A percentile compares a stretch with the other conserved stretches of the same genome.
Conservation (phyloP, 2,888 invertebrate species). For the Chesias legatella region DNA sequence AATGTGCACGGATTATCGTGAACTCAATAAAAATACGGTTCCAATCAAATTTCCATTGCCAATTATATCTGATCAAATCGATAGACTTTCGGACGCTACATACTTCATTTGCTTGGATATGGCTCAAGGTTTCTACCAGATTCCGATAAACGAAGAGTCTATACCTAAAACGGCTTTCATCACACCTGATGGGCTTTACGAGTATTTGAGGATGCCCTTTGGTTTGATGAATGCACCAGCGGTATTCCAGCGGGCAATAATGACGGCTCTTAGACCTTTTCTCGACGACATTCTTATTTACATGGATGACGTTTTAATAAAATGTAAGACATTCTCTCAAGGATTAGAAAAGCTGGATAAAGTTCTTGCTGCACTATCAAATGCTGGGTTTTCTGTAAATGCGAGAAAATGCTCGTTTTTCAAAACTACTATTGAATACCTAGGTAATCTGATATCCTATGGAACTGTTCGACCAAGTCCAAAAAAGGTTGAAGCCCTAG, state of each 20-base stretch:
- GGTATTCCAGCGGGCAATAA: slow-evolving; percentile 24
- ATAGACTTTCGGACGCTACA: not conserved
- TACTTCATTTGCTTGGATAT: slow-evolving; percentile 4
- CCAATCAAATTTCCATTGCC: slow-evolving; percentile 2
- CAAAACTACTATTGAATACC: slow-evolving; percentile 1
- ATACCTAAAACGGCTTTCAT: slow-evolving; percentile 6
- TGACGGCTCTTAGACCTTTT: not conserved
- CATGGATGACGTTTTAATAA: slow-evolving; percentile 5
- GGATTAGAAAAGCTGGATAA: not conserved
- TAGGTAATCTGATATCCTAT: not conserved
- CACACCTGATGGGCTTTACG: slow-evolving; percentile 6
- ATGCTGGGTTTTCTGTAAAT: slow-evolving; percentile 5
- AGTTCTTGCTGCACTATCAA: not conserved
- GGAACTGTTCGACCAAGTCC: slow-evolving; percentile 1
- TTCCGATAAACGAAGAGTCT: not conserved
- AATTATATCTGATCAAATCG: slow-evolving; percentile 6
- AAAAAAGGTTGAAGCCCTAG: not conserved
- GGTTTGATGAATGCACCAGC: slow-evolving; percentile 24
- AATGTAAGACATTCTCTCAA: not conserved
- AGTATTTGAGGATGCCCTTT: slow-evolving; percentile 27
- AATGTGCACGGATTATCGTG: slow-evolving; percentile 2
- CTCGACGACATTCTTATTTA: not conserved
- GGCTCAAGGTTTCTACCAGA: slow-evolving; percentile 8
- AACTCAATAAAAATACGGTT: not conserved
- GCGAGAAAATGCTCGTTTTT: slow-evolving; percentile 5